phyloP scores from a whole-genome alignment of 2,797 vertebrate species.

The Tokudaia muenninki region DNA sequence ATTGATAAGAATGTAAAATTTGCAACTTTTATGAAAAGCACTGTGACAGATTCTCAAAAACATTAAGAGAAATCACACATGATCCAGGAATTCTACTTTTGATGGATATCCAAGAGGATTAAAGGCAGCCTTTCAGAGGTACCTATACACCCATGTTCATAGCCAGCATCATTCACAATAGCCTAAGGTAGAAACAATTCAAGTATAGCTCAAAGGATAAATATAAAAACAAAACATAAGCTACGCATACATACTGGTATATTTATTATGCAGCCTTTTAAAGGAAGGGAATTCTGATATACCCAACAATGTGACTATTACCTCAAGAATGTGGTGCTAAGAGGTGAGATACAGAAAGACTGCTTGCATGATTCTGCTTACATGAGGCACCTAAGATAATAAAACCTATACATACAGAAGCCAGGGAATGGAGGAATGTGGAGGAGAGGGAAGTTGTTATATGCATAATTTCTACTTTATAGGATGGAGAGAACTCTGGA shows the following conservation, averaged over 20 bases:
- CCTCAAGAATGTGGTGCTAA: not conserved
- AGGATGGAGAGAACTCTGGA: not conserved
- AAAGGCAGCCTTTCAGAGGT: not conserved
- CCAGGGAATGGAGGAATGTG: too few species aligned
- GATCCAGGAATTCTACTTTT: not conserved
- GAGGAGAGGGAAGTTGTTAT: fast-evolving
- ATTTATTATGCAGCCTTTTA: not conserved
- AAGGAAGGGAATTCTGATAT: not conserved
- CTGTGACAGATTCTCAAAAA: not conserved
- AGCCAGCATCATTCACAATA: not conserved
- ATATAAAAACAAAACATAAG: not conserved
- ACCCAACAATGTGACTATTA: not conserved
- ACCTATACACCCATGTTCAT: not conserved
- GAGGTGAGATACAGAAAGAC: not conserved
- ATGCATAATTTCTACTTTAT: not conserved
- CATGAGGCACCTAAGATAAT: too few species aligned
- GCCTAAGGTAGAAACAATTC: not conserved
- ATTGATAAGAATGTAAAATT: not conserved
- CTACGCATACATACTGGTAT: not conserved
- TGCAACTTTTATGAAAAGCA: not conserved
- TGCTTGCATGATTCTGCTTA: not conserved
- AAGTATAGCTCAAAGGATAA: not conserved
- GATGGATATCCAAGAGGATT: not conserved
- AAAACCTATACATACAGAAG: not conserved
- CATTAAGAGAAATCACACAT: not conserved